A percentile compares a stretch with the other conserved stretches of the same genome.
These are phyloP conservation scores for Eurystomus glaucurus DNA, from an alignment of 2,797 vertebrate species.

Conservation along the genomic window DNA sequence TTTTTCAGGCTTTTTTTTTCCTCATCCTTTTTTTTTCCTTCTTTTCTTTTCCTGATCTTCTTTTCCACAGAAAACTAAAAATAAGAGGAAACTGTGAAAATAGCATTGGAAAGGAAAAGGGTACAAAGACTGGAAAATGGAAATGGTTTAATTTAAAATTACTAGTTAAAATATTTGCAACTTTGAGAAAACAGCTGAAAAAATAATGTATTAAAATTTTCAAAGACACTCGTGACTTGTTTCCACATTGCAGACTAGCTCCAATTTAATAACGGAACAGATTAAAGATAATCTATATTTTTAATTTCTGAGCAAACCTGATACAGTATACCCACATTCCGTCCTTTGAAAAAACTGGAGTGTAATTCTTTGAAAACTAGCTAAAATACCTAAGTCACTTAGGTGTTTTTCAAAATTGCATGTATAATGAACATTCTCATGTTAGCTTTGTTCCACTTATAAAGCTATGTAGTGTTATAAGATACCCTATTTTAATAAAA, in stretches of 20 bases:
- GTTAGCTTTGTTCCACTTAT: slow-evolving; percentile 31
- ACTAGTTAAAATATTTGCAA: neutral
- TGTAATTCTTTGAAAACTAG: slow-evolving; percentile 19
- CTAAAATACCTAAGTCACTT: slow-evolving; percentile 52
- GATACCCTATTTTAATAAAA: slow-evolving; percentile 27
- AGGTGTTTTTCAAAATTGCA: slow-evolving; percentile 25
- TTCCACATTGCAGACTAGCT: neutral
- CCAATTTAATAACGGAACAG: neutral
- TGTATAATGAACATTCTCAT: slow-evolving; percentile 20
- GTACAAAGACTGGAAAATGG: neutral
- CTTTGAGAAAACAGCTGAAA: neutral
- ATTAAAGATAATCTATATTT: neutral
- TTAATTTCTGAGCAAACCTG: neutral
- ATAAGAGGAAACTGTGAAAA: neutral
- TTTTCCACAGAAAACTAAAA: slow-evolving; percentile 4
- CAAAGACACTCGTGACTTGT: neutral
- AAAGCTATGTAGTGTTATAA: slow-evolving; percentile 55
- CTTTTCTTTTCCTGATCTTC: neutral
- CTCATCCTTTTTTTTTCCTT: neutral
- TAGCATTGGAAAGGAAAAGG: neutral
- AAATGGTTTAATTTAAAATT: slow-evolving; percentile 3
- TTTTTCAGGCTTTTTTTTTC: slow-evolving; percentile 12
- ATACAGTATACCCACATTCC: neutral
- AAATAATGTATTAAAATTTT: slow-evolving; percentile 1
- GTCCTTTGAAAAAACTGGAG: neutral